Conservation (phyloP, 2,113 vertebrate genomes). For the Pelodiscus sinensis region DNA sequence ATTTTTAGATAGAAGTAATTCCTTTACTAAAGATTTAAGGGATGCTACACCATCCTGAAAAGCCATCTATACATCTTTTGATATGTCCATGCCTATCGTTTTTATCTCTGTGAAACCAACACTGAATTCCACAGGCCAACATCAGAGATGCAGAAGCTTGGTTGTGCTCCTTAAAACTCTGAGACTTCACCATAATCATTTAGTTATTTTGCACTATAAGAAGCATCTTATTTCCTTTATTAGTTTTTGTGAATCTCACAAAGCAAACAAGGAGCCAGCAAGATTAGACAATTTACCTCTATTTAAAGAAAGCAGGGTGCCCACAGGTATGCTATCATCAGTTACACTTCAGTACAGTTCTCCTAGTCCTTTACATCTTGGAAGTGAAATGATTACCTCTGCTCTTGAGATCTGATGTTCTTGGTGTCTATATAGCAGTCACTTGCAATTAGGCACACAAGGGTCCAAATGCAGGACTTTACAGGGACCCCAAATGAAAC, state of each 20-base stretch:
- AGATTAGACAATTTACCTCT: not conserved
- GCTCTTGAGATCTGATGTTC: not conserved
- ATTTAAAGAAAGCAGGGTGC: not conserved
- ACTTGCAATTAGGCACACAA: not conserved
- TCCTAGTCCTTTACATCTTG: not conserved
- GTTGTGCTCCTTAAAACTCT: conserved; percentile 1
- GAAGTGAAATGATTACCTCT: not conserved
- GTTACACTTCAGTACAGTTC: not conserved
- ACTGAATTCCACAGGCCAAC: conserved; percentile 18
- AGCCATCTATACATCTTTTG: conserved; percentile 14
- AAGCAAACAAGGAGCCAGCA: conserved; percentile 48
- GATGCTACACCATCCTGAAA: conserved; percentile 11
- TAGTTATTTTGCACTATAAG: not conserved
- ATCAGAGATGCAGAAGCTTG: conserved; percentile 10
- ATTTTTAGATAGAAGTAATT: conserved; percentile 36
- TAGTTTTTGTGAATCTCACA: conserved; percentile 26
- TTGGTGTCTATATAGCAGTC: not conserved
- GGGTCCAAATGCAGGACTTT: not conserved
- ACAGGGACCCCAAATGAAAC: not conserved
- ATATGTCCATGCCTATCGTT: not conserved
- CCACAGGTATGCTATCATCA: not conserved
- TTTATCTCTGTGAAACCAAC: not conserved
- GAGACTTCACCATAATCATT: not conserved
- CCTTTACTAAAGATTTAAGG: conserved; percentile 28
- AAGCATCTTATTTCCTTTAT: not conserved